Percentiles rank a stretch among this genome's conserved stretches.
phyloP scores from a whole-genome alignment of 2,888 invertebrate species.

The Xanthia icteritia region DNA sequence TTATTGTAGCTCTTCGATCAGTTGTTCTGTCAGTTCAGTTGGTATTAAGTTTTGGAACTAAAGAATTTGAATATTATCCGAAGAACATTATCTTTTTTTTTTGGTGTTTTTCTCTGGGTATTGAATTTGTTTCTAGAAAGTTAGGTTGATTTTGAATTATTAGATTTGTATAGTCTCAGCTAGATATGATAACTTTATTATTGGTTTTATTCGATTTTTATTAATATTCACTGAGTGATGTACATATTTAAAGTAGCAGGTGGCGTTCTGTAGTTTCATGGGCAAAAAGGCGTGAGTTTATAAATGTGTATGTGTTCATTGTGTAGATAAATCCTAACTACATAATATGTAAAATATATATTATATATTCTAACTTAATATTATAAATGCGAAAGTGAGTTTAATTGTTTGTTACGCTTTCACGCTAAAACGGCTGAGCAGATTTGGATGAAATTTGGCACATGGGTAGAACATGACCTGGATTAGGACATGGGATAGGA shows the following conservation, averaged over 20 bases:
- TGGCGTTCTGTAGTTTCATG: not conserved
- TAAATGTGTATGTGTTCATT: not conserved
- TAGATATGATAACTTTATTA: not conserved
- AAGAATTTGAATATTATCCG: conserved; percentile 20
- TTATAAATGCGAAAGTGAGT: too few relatives aligned
- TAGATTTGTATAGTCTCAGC: not conserved
- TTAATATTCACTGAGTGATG: too few relatives aligned
- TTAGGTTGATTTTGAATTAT: not conserved
- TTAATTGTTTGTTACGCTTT: too few relatives aligned
- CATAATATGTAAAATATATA: too few relatives aligned
- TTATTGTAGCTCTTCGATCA: conserved; percentile 45
- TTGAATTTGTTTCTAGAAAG: not conserved
- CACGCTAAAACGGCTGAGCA: too few relatives aligned
- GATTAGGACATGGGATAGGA: too few relatives aligned
- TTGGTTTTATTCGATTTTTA: not conserved
- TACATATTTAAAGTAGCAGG: not conserved
- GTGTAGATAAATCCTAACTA: not conserved
- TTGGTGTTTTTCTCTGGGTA: not conserved
- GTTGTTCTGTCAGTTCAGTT: conserved; percentile 21
- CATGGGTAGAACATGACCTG: too few relatives aligned
- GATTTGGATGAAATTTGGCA: too few relatives aligned
- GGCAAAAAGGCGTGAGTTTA: not conserved
- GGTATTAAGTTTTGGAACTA: conserved; percentile 29
- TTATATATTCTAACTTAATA: too few relatives aligned
- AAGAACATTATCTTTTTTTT: conserved; percentile 8